Conservation (phyloP, 1,140 invertebrate species). For the Leptonema lineaticorne region DNA sequence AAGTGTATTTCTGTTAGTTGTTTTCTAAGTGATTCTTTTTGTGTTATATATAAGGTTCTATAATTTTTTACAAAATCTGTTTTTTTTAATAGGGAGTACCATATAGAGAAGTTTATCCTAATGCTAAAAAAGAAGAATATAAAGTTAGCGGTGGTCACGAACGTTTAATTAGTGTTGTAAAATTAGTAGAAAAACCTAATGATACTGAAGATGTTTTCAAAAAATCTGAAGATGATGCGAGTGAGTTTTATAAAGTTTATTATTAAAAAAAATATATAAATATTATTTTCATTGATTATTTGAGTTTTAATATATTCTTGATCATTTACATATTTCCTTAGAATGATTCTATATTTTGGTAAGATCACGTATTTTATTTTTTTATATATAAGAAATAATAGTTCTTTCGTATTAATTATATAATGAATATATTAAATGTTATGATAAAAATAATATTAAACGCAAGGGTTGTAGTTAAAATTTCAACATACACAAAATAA, state of each 20-base stretch:
- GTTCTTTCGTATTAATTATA: too few species aligned
- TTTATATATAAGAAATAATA: too few species aligned
- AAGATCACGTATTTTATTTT: too few species aligned
- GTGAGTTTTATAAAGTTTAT: background rate
- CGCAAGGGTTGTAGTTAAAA: too few species aligned
- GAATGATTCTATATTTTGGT: too few species aligned
- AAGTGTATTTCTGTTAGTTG: background rate
- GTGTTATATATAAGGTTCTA: background rate
- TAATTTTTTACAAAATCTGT: background rate
- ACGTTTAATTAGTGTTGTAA: background rate
- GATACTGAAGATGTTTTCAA: background rate
- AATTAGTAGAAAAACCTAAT: background rate
- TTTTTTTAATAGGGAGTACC: constrained; percentile 51
- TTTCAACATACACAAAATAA: too few species aligned
- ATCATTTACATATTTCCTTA: too few species aligned
- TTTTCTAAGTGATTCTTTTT: background rate
- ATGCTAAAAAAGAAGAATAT: constrained; percentile 58
- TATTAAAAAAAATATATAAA: background rate
- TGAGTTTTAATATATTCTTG: too few species aligned
- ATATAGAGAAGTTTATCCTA: constrained; percentile 62
- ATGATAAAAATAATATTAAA: too few species aligned
- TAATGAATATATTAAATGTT: too few species aligned
- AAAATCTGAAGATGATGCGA: background rate
- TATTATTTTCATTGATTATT: too few species aligned
- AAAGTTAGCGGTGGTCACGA: constrained; percentile 23